These are phyloP conservation scores for Oligia fasciuncula DNA, from an alignment of 2,888 invertebrate genomes.

Conservation along the genomic window DNA sequence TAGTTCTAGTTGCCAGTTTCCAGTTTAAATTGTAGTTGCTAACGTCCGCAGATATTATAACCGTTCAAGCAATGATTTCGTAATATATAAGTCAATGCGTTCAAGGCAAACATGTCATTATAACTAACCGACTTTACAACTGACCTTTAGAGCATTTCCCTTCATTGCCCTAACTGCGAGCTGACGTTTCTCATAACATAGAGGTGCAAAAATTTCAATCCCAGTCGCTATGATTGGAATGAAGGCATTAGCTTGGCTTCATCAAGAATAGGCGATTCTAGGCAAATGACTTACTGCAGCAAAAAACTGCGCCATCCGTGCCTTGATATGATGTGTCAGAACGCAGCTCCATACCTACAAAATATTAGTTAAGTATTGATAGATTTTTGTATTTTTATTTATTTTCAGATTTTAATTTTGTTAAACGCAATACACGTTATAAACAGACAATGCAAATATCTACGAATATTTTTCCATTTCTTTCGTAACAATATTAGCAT, in stretches of 20 bases:
- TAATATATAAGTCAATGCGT: background rate
- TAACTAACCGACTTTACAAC: background rate
- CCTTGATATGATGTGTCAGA: conserved; percentile 17
- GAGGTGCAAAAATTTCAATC: conserved; percentile 44
- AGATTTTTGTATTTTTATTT: background rate
- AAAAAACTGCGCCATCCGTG: conserved; percentile 63
- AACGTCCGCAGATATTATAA: conserved; percentile 23
- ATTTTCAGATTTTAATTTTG: background rate
- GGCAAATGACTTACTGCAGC: conserved; percentile 63
- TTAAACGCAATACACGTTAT: background rate
- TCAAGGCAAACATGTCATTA: conserved; percentile 42
- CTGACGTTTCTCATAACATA: conserved; percentile 32
- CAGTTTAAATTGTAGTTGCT: background rate
- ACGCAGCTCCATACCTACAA: conserved; percentile 20
- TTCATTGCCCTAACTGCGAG: conserved; percentile 20
- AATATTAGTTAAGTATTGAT: background rate
- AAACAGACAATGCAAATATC: background rate
- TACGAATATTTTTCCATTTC: background rate
- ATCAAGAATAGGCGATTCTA: conserved; percentile 56
- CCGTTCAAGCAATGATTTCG: conserved; percentile 17
- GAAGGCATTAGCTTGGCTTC: conserved; percentile 56
- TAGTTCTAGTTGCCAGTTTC: conserved; percentile 1
- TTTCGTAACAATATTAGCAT: background rate
- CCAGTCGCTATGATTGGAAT: conserved; percentile 51
- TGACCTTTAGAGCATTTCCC: conserved; percentile 40